Percentiles rank a stretch among this genome's conserved stretches.
These are phyloP conservation scores for Idaea straminata DNA, from an alignment of 2,888 invertebrate species.

Conservation along the genomic window DNA sequence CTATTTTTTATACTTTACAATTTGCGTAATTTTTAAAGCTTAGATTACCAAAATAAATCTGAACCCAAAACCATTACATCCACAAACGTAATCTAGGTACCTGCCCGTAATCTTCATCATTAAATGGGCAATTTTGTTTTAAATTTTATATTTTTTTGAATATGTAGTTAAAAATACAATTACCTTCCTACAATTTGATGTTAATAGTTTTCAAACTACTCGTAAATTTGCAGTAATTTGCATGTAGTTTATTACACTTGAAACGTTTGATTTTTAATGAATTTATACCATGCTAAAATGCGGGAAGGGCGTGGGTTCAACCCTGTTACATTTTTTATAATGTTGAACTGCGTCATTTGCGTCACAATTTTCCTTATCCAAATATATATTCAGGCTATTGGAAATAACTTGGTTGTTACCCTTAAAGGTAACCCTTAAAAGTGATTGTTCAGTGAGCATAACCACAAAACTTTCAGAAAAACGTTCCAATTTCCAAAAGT, in stretches of 20 bases:
- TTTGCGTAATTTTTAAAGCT: neutral
- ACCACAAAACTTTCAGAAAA: neutral
- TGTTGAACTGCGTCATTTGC: neutral
- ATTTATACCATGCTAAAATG: no score
- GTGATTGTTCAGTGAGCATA: neutral
- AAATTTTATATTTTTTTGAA: neutral
- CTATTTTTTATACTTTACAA: neutral
- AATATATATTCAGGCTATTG: neutral
- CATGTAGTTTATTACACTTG: no score
- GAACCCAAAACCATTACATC: neutral
- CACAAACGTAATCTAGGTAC: neutral
- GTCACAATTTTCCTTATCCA: neutral
- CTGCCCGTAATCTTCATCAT: slow-evolving; percentile 9
- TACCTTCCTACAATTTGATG: slow-evolving; percentile 28
- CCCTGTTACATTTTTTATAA: neutral
- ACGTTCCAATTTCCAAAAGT: neutral
- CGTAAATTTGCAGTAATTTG: no score
- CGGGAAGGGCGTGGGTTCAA: no score
- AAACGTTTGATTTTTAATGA: no score
- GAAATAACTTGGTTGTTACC: neutral
- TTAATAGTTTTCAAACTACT: slow-evolving; percentile 38
- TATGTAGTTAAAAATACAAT: slow-evolving; percentile 14
- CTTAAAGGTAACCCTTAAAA: neutral
- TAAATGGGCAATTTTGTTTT: slow-evolving; percentile 17
- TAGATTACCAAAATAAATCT: neutral